These are phyloP conservation scores for Pseudocheirus occidentalis DNA, from an alignment of 2,797 vertebrate species.

Conservation along the genomic window DNA sequence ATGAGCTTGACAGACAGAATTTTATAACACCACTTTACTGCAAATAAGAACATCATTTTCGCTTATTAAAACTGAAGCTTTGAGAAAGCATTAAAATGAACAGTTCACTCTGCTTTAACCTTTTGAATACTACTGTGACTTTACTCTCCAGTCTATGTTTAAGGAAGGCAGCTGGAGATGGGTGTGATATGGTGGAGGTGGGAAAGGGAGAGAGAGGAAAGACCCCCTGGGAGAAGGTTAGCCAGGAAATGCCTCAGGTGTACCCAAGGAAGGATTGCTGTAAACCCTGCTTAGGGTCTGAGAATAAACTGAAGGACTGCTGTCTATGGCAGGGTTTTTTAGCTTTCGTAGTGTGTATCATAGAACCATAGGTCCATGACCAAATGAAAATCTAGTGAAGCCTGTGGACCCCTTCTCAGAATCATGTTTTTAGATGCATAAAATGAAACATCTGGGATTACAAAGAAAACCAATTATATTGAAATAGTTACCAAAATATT, in stretches of 20 bases:
- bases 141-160: conserved; percentile 75
- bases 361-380: background rate
- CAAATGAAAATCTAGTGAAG: background rate
- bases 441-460: background rate
- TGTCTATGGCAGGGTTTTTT: background rate
- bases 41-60: conserved; percentile 91
- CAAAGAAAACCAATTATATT: background rate
- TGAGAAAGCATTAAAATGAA: conserved; percentile 90
- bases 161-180: conserved; percentile 45
- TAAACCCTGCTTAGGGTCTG: background rate
- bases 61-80: conserved; percentile 90
- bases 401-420: background rate
- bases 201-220: background rate
- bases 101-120: conserved; percentile 89
- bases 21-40: conserved; percentile 90
- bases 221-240: background rate
- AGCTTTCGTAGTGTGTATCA: background rate
- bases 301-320: background rate
- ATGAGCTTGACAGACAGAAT: conserved; percentile 91
- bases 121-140: conserved; percentile 85
- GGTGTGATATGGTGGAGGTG: background rate
- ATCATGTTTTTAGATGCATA: background rate
- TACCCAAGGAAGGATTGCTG: accelerated
- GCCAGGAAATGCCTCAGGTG: background rate
- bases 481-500: background rate